A percentile compares a stretch with the other conserved stretches of the same genome.
These are phyloP conservation scores for Nothobranchius furzeri DNA, from an alignment of 2,113 vertebrate species.

Conservation along the genomic window DNA sequence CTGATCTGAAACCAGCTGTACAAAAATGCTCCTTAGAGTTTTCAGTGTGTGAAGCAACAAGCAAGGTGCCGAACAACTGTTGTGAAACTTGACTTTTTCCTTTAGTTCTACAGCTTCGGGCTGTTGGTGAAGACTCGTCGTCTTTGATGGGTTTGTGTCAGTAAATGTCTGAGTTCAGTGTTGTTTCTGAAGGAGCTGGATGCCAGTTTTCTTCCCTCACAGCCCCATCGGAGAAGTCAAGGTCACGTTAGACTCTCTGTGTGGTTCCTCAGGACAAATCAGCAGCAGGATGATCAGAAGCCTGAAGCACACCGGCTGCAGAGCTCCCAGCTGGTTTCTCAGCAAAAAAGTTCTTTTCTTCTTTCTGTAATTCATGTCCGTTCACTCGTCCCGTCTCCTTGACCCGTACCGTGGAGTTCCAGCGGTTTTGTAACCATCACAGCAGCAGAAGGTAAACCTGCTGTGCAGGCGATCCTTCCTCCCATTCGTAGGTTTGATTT, in stretches of 20 bases:
- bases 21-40: neutral
- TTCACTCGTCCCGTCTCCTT: neutral
- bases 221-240: neutral
- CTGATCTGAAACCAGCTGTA: neutral
- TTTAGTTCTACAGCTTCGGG: neutral
- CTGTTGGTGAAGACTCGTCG: neutral
- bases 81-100: constrained; percentile 1
- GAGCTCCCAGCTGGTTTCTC: neutral
- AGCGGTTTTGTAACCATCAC: neutral
- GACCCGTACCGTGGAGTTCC: constrained; percentile 1
- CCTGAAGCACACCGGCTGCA: neutral
- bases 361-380: no score
- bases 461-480: neutral
- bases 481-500: neutral
- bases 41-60: neutral
- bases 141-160: neutral
- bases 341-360: constrained; percentile 1
- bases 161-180: neutral
- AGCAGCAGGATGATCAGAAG: constrained; percentile 1
- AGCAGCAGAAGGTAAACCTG: neutral
- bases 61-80: neutral
- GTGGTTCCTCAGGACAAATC: neutral
- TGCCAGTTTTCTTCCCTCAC: neutral
- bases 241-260: neutral
- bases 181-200: neutral